A percentile compares a stretch with the other conserved stretches of the same genome.
Conservation (phyloP, 2,888 invertebrate genomes). For the Drosophila kanekoi region DNA sequence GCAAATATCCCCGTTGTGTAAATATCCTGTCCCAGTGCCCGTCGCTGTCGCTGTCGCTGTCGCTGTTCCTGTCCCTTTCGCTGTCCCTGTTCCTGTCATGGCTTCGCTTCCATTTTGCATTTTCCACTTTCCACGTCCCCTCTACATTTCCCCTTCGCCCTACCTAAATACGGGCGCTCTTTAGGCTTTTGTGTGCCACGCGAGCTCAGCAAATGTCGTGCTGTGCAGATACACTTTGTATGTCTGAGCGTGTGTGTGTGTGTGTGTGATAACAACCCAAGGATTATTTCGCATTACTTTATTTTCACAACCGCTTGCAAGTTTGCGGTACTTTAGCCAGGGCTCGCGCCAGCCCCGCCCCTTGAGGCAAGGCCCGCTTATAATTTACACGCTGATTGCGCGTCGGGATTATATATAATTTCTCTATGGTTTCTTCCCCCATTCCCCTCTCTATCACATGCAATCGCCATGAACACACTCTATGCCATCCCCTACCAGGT, state of each 20-base stretch:
- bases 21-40: constrained; percentile 62
- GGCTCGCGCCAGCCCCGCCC: constrained; percentile 51
- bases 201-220: constrained; percentile 64
- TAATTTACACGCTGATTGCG: constrained; percentile 80
- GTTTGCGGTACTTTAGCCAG: constrained; percentile 75
- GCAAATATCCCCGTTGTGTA: constrained; percentile 74
- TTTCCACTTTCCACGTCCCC: constrained; percentile 56
- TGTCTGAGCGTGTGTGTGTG: constrained; percentile 41
- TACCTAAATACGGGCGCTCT: constrained; percentile 63
- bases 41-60: constrained; percentile 17
- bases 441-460: constrained; percentile 12
- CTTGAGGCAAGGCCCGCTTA: constrained; percentile 56
- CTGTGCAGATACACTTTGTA: constrained; percentile 36
- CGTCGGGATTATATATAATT: constrained; percentile 77
- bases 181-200: constrained; percentile 74
- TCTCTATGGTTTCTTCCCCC: constrained; percentile 53
- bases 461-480: constrained; percentile 50
- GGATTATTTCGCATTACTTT: constrained; percentile 81
- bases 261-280: constrained; percentile 78
- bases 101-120: constrained; percentile 71
- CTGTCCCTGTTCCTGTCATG: constrained; percentile 52
- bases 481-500: constrained; percentile 21
- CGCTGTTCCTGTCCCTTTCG: constrained; percentile 11
- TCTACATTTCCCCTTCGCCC: neutral
- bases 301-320: constrained; percentile 78